These are phyloP conservation scores for Papilio polyxenes DNA, from an alignment of 1,140 invertebrate genomes.

Conservation along the genomic window DNA sequence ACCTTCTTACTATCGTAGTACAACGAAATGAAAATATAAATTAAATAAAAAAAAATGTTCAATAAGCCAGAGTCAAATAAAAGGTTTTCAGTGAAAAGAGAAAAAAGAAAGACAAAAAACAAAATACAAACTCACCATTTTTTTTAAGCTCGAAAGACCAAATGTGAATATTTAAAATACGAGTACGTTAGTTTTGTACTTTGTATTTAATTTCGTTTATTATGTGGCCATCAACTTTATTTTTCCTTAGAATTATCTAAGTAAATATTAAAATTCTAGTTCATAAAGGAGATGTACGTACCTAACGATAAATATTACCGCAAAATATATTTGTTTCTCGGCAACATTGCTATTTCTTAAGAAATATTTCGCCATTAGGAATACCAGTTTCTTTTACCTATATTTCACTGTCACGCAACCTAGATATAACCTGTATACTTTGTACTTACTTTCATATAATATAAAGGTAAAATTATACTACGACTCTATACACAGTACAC, in stretches of 20 bases:
- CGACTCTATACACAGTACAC: no score
- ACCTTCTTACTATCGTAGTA: slow-evolving; percentile 2
- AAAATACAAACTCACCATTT: background rate
- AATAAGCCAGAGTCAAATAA: background rate
- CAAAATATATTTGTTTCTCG: background rate
- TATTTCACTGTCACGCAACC: background rate
- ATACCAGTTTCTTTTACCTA: background rate
- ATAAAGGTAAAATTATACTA: no score
- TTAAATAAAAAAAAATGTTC: background rate
- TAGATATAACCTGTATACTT: background rate
- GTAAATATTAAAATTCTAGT: no score
- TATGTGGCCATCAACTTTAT: no score
- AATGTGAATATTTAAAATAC: no score
- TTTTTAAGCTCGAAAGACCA: no score
- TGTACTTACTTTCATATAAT: background rate
- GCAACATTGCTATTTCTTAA: background rate
- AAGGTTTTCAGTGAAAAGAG: background rate
- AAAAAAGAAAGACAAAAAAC: background rate
- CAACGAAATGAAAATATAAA: background rate
- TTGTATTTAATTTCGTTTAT: no score
- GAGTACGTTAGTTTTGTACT: no score
- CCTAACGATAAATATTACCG: background rate
- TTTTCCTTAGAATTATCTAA: no score
- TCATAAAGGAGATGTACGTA: background rate
- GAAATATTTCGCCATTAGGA: background rate